Percentiles rank a stretch among this genome's conserved stretches.
Evolutionary conservation across 2,888 invertebrate genomes (phyloP).

Genomic region (Brenthis hecate): DNA sequence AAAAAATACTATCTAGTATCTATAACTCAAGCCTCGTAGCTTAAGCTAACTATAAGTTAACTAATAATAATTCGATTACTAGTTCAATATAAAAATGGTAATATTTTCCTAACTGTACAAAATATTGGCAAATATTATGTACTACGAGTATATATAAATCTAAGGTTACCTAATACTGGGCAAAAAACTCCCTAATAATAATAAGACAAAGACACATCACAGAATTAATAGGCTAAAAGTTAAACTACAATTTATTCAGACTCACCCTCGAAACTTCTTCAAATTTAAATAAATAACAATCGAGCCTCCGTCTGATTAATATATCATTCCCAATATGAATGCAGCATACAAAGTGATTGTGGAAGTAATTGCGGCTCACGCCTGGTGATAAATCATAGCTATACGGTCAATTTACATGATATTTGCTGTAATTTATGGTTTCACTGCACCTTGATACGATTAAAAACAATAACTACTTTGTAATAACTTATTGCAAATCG

Average conservation of each 20-base stretch:
- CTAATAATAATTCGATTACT: too few relatives aligned
- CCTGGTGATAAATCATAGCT: slow-evolving; percentile 23
- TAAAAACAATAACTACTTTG: slow-evolving; percentile 23
- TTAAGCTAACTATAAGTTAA: too few relatives aligned
- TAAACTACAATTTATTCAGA: not conserved
- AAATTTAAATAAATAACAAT: slow-evolving; percentile 25
- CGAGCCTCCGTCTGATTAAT: slow-evolving; percentile 18
- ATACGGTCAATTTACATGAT: slow-evolving; percentile 18
- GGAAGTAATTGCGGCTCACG: slow-evolving; percentile 20
- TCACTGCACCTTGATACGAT: slow-evolving; percentile 20
- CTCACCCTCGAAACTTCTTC: slow-evolving; percentile 9
- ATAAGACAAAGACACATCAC: too few relatives aligned
- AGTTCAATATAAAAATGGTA: too few relatives aligned
- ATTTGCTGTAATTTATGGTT: slow-evolving; percentile 21
- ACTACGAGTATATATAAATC: too few relatives aligned
- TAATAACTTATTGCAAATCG: slow-evolving; percentile 9
- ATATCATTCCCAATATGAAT: slow-evolving; percentile 24
- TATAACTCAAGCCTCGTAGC: too few relatives aligned
- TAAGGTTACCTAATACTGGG: too few relatives aligned
- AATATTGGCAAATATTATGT: too few relatives aligned
- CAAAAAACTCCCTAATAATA: too few relatives aligned
- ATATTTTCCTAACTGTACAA: too few relatives aligned
- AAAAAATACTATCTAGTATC: too few relatives aligned
- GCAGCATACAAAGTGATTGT: slow-evolving; percentile 20
- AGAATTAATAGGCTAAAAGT: too few relatives aligned